Evolutionary conservation across 2,888 invertebrate species (phyloP), one percentile per base, ranked within the genome.

Genomic region (Eledona agricola): DNA sequence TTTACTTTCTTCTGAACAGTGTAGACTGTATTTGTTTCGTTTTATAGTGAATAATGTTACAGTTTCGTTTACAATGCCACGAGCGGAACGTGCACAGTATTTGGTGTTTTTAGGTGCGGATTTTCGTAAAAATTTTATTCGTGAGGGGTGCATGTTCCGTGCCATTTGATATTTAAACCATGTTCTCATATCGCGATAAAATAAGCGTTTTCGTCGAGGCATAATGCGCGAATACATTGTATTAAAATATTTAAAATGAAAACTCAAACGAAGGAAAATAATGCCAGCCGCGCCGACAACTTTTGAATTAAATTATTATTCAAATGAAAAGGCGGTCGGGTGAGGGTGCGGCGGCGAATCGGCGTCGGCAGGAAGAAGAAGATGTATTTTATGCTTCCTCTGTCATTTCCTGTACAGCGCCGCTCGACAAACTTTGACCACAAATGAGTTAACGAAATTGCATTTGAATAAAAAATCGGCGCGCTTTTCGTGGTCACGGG

Each of bases 291-390:
- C 58, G 60, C 60, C 62, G 62, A 64, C 67, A 69, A 68, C 64
- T 68, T 69, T 66, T 59, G 63, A 70, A 70, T 69, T 66, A 69
- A 72, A 71, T 72, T 72, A 70, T 70, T 71, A 72, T 72, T 71
- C 69, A 71, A 71, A 72, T 70, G 70, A 70, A 69, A 69, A 64
- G 65, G 61, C 64, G 46, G 51, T 28, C 60, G 62, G 62, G 57
- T 57, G 60, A 57, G 56, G 63, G 55, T 53, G 60, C 40, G 51
- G 22, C 42, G 42, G 40, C 23, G 35, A 56, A 60, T 58, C 58
- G 20, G 28, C 47, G 22, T 5, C 19, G 59, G 59, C 63, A 63
- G 64, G 68, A 67, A 69, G 63, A 70, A 66, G 63, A 67, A 70
- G 69, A 70, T 69, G 67, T 69, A 67, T 70, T 68, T 67, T 65